Percentiles rank a stretch among this genome's conserved stretches.
Conservation (phyloP, 2,888 invertebrate species). For the Myopa testacea region DNA sequence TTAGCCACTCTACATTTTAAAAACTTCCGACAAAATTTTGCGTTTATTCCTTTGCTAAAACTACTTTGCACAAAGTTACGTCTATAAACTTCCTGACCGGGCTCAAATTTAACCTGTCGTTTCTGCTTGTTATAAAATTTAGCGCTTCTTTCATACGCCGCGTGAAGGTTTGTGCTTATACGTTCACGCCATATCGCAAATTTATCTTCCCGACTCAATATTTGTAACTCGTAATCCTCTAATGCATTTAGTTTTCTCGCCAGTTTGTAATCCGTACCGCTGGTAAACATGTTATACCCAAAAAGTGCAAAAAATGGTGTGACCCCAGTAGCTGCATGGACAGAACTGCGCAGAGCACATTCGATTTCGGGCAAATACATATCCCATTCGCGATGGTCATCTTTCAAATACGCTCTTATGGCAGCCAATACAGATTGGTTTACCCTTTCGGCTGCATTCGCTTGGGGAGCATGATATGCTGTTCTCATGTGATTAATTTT, state of each 20-base stretch:
- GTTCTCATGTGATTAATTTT: constrained; percentile 8
- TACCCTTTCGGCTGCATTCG: constrained; percentile 6
- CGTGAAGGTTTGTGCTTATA: background rate
- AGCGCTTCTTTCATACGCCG: background rate
- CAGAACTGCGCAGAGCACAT: background rate
- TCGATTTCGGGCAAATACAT: constrained; percentile 1
- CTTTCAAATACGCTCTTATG: constrained; percentile 4
- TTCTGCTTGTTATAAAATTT: background rate
- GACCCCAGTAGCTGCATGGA: constrained; percentile 2
- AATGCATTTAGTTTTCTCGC: background rate
- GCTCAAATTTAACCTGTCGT: background rate
- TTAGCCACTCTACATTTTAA: background rate
- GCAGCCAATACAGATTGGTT: background rate
- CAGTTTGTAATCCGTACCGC: background rate
- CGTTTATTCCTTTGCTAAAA: background rate
- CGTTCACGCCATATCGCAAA: background rate
- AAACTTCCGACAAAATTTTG: constrained; percentile 7
- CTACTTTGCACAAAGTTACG: constrained; percentile 3
- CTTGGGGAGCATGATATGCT: background rate
- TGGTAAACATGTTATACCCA: background rate
- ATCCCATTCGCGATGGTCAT: constrained; percentile 4
- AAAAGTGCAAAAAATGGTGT: constrained; percentile 13
- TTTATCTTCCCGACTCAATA: background rate
- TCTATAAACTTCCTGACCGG: constrained; percentile 13
- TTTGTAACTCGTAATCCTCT: background rate